These are phyloP conservation scores for Cremastinae sp. DNA, from an alignment of 2,888 invertebrate genomes.

Conservation along the genomic window DNA sequence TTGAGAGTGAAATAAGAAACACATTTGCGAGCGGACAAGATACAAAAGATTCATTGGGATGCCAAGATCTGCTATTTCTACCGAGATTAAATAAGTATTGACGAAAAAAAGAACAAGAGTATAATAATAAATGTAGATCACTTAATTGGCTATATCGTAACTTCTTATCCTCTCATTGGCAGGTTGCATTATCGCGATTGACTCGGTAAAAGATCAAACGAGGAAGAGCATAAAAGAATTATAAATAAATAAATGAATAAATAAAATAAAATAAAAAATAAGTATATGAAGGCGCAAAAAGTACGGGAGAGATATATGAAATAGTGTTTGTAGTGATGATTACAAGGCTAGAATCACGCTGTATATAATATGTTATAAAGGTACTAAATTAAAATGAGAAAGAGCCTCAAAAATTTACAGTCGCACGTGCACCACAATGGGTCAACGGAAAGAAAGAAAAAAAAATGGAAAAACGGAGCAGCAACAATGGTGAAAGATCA, in stretches of 20 bases:
- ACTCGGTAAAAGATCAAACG: constrained; percentile 72
- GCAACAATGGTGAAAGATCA: constrained; percentile 43
- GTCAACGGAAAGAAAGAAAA: constrained; percentile 58
- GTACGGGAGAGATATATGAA: constrained; percentile 40
- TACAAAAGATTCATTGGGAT: constrained; percentile 62
- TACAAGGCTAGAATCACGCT: constrained; percentile 66
- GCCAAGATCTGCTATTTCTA: constrained; percentile 76
- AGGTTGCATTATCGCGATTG: constrained; percentile 65
- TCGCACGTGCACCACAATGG: constrained; percentile 54
- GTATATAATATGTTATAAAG: constrained; percentile 77
- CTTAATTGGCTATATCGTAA: constrained; percentile 71
- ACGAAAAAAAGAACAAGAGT: constrained; percentile 18
- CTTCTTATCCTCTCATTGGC: constrained; percentile 68
- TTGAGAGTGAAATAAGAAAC: constrained; percentile 11
- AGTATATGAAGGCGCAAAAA: constrained; percentile 14
- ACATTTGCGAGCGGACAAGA: constrained; percentile 28
- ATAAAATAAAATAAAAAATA: constrained; percentile 51
- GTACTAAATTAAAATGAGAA: constrained; percentile 73
- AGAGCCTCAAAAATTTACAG: constrained; percentile 59
- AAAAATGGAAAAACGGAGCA: constrained; percentile 18
- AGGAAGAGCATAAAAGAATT: constrained; percentile 41
- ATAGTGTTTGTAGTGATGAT: constrained; percentile 55
- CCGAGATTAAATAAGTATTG: constrained; percentile 56
- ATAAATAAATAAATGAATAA: constrained; percentile 38
- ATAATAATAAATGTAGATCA: constrained; percentile 71